Percentiles rank a stretch among this genome's conserved stretches.
phyloP scores from a whole-genome alignment of 2,113 vertebrate genomes.

The Platichthys flesus region DNA sequence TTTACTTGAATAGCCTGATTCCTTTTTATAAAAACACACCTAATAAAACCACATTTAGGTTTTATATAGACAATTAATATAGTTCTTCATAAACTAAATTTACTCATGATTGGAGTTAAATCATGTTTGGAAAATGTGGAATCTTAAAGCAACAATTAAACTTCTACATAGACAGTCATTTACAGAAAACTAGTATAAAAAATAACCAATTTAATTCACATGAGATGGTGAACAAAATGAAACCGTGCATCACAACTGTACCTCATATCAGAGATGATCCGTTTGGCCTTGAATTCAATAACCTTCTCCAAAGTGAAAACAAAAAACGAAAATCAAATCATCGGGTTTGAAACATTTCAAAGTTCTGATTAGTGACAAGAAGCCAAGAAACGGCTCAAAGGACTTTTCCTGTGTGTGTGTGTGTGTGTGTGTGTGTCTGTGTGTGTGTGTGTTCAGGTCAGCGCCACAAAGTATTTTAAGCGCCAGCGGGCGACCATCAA shows the following conservation, averaged over 20 bases:
- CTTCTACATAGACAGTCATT: no score
- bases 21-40: no score
- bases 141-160: no score
- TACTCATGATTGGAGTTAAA: no score
- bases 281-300: not conserved
- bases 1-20: no score
- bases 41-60: no score
- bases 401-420: not conserved
- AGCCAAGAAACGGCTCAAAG: conserved; percentile 16
- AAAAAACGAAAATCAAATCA: not conserved
- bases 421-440: conserved; percentile 27
- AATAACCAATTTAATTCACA: not conserved
- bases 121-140: no score
- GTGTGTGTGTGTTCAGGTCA: conserved; percentile 43
- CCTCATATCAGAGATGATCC: no score
- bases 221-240: not conserved
- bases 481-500: conserved; percentile 68
- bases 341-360: conserved; percentile 6
- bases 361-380: conserved; percentile 17
- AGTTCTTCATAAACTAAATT: no score
- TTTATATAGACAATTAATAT: no score
- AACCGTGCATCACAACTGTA: no score
- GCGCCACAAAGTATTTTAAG: conserved; percentile 67
- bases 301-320: not conserved
- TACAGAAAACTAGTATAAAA: not conserved